These are phyloP conservation scores for Sminthurides bifidus DNA, from an alignment of 1,140 invertebrate species.

Conservation along the genomic window DNA sequence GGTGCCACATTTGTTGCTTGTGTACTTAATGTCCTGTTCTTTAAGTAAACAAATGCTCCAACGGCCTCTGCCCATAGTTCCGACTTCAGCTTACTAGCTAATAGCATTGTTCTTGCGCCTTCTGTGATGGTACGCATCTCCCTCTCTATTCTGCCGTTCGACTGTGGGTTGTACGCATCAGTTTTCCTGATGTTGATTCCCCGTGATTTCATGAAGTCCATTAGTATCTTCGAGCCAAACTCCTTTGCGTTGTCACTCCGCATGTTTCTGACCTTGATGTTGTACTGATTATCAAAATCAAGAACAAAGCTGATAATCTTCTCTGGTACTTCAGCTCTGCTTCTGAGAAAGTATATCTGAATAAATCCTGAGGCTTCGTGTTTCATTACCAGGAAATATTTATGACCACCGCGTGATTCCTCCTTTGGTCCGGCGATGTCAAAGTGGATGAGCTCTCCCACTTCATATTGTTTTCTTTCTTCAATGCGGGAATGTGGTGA, in stretches of 20 bases:
- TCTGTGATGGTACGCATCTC: not conserved
- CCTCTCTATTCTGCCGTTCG: not conserved
- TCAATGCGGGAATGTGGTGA: too few species aligned
- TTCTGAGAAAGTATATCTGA: too few species aligned
- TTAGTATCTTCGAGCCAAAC: slow-evolving; percentile 3
- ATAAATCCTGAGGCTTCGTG: too few species aligned
- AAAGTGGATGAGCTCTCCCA: too few species aligned
- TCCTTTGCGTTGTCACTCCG: slow-evolving; percentile 24
- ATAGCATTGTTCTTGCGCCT: not conserved
- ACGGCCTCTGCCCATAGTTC: slow-evolving; percentile 10
- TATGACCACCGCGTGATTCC: too few species aligned
- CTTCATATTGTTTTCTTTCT: too few species aligned
- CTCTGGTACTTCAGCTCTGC: too few species aligned
- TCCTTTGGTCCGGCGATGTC: too few species aligned
- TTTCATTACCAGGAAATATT: too few species aligned
- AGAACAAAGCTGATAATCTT: too few species aligned
- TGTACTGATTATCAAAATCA: too few species aligned
- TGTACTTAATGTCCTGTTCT: not conserved
- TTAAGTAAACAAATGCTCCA: not conserved
- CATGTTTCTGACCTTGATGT: slow-evolving; percentile 6
- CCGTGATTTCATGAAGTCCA: slow-evolving; percentile 6
- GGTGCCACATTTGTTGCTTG: slow-evolving; percentile 1
- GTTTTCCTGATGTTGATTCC: slow-evolving; percentile 29
- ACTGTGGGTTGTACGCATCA: not conserved
- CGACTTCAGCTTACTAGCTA: not conserved